Conservation (phyloP, 2,888 invertebrate genomes). For the Heliconius ethilla region DNA sequence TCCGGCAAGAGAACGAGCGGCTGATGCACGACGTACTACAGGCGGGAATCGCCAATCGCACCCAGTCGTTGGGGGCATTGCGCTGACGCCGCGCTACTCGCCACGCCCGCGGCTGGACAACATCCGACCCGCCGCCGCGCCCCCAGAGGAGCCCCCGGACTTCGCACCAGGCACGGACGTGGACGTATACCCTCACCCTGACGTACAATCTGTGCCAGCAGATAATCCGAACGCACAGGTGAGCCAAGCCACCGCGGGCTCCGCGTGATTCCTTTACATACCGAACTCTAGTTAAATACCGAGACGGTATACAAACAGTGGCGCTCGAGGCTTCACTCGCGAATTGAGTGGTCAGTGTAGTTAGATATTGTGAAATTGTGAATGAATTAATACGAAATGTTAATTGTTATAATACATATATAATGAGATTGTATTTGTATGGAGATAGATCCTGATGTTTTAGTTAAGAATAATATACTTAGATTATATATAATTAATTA, state of each 20-base stretch:
- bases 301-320: constrained; percentile 22
- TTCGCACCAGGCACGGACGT: constrained; percentile 49
- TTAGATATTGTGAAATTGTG: constrained; percentile 76
- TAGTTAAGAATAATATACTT: constrained; percentile 30
- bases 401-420: constrained; percentile 63
- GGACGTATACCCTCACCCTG: constrained; percentile 38
- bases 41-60: constrained; percentile 80
- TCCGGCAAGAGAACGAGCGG: constrained; percentile 94
- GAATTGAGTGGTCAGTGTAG: constrained; percentile 58
- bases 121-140: constrained; percentile 75
- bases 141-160: constrained; percentile 71
- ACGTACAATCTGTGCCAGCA: constrained; percentile 48
- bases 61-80: constrained; percentile 80
- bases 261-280: constrained; percentile 57
- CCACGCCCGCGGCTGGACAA: constrained; percentile 76
- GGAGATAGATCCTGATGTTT: constrained; percentile 35
- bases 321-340: constrained; percentile 36
- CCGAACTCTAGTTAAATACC: constrained; percentile 48
- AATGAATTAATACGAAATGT: constrained; percentile 71
- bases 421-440: constrained; percentile 39
- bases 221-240: constrained; percentile 45
- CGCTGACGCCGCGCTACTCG: constrained; percentile 81
- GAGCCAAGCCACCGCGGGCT: constrained; percentile 52
- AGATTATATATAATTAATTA: constrained; percentile 46
- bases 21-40: constrained; percentile 90